Evolutionary conservation across 1,140 invertebrate genomes (phyloP).

Genomic region (Rhynchophorus ferrugineus): DNA sequence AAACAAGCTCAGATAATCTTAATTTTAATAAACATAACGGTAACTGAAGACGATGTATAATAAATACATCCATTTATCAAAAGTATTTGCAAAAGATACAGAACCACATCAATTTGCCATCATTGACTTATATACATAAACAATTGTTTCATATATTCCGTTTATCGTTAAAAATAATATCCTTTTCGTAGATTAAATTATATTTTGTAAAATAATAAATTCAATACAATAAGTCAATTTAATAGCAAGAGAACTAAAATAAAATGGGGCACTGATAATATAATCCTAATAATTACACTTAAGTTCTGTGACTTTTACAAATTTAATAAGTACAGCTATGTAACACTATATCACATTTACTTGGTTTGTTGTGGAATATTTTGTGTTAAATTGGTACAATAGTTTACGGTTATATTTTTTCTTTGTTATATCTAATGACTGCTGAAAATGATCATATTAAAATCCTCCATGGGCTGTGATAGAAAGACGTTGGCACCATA

Average conservation of each 20-base stretch:
- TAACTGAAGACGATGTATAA: conserved; percentile 36
- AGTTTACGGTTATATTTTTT: too few relatives aligned
- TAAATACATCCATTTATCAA: conserved; percentile 35
- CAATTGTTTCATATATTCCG: conserved; percentile 1
- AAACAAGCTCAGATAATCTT: conserved; percentile 38
- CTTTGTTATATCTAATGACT: too few relatives aligned
- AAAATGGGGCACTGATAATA: too few relatives aligned
- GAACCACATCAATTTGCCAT: conserved; percentile 4
- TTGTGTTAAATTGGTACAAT: too few relatives aligned
- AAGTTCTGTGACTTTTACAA: conserved; percentile 26
- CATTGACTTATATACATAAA: neutral
- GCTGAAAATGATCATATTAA: too few relatives aligned
- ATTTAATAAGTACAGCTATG: conserved; percentile 33
- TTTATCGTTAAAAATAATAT: conserved; percentile 11
- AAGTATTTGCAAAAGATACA: conserved; percentile 25
- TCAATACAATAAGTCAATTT: neutral
- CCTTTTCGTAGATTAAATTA: too few relatives aligned
- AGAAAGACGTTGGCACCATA: too few relatives aligned
- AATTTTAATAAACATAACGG: conserved; percentile 36
- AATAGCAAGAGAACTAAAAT: neutral
- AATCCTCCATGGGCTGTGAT: too few relatives aligned
- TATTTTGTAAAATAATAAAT: too few relatives aligned
- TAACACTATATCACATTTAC: conserved; percentile 20
- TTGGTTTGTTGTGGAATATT: conserved; percentile 17
- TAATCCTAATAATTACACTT: too few relatives aligned